These are phyloP conservation scores for Zootoca vivipara DNA, from an alignment of 2,113 vertebrate species.

Conservation along the genomic window DNA sequence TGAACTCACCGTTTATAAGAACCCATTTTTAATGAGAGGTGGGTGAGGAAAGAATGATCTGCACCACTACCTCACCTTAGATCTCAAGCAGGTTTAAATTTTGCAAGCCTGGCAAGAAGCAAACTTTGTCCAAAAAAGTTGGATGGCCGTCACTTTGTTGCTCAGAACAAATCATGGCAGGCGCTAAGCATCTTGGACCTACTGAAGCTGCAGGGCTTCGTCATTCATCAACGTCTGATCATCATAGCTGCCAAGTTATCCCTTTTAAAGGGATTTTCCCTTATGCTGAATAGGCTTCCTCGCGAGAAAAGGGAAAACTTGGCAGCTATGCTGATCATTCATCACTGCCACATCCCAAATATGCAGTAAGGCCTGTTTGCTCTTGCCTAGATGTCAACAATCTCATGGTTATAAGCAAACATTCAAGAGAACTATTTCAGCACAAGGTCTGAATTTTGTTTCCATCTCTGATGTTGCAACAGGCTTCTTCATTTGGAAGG, in stretches of 20 bases:
- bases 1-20: not conserved
- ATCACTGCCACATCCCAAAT: not conserved
- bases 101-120: not conserved
- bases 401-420: not conserved
- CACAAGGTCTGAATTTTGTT: not conserved
- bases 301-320: too few relatives aligned
- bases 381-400: not conserved
- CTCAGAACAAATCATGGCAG: not conserved
- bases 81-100: not conserved
- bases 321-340: too few relatives aligned
- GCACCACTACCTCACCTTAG: not conserved
- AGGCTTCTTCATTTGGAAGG: not conserved
- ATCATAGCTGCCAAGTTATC: too few relatives aligned
- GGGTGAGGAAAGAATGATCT: slow-evolving; percentile 1
- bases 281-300: too few relatives aligned
- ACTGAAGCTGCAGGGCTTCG: not conserved
- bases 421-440: not conserved
- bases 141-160: not conserved
- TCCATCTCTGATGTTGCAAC: not conserved
- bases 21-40: not conserved
- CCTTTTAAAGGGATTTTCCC: too few relatives aligned
- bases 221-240: not conserved
- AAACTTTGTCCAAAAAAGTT: not conserved
- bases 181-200: not conserved
- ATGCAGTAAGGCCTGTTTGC: not conserved